Evolutionary conservation across 2,113 vertebrate genomes (phyloP), one percentile per base, ranked within the genome.

Genomic region (Boleophthalmus pectinirostris): DNA sequence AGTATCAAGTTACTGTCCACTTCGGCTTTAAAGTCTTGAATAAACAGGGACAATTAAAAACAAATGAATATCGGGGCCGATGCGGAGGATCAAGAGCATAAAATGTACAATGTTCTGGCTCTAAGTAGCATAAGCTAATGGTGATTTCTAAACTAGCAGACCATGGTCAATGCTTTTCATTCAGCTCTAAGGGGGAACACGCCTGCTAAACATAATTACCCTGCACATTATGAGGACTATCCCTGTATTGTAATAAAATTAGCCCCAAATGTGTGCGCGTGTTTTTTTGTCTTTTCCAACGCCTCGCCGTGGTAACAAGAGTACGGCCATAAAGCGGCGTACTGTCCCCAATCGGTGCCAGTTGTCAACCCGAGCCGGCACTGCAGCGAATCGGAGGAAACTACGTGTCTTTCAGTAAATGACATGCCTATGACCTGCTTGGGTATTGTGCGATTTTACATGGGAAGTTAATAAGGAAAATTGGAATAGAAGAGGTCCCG

Each of bases 21-120:
- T 12, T 56, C n/a, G 10, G 58, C 58, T 95, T 96, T 95, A 94
- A 95, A 93, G 93, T 88, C 90, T 87, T 92, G 93, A 83, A 84
- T 74, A 70, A 67, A 85, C 85, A 81, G 86, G 92, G 94, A 94
- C 94, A 96, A 97, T 96, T 96, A 96, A 96, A 60, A 95, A 95
- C 95, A 94, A 95, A 94, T 94, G 94, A 95, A 95, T 96, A 95
- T 94, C 94, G 94, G n/a, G 92, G 93, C 94, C 84, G 94, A 93
- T 89, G 93, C 92, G 93, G 90, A 94, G 88, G 90, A 94, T 95
- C 95, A 96, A 94, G 95, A 96, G 96, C 97, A 99, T 95, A 98
- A 97, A 97, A 98, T 97, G 93, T 94, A 94, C 96, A 95, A 98
- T 98, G 96, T 97, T 99, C 95, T 97, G 96, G 94, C 94, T 93